Conservation (phyloP, 2,888 invertebrate genomes). For the Eupithecia exiguata region DNA sequence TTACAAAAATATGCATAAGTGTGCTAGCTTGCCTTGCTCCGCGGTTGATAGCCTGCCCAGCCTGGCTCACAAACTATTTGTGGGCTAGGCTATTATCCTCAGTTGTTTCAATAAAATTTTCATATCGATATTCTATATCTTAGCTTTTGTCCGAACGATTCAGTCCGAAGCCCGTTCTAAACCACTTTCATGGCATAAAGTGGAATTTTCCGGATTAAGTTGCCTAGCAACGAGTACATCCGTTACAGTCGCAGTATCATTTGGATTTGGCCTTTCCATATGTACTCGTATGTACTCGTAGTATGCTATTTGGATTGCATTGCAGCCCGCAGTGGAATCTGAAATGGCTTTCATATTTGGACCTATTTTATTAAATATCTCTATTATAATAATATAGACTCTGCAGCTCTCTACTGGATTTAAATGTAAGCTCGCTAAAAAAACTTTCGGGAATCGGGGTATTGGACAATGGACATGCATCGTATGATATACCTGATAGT, state of each 20-base stretch:
- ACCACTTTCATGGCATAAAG: slow-evolving; percentile 18
- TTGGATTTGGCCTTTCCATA: slow-evolving; percentile 21
- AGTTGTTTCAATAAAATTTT: neutral
- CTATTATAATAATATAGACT: slow-evolving; percentile 21
- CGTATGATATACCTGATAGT: neutral
- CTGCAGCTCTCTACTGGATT: slow-evolving; percentile 15
- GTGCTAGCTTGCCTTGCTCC: neutral
- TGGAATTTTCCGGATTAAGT: slow-evolving; percentile 28
- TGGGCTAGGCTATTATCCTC: too few relatives aligned
- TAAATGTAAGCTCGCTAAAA: neutral
- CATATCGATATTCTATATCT: neutral
- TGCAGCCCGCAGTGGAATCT: slow-evolving; percentile 23
- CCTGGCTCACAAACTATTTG: neutral
- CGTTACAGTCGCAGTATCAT: slow-evolving; percentile 24
- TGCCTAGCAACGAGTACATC: slow-evolving; percentile 28
- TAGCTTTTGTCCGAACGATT: neutral
- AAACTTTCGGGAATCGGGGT: neutral
- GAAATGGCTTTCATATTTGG: slow-evolving; percentile 16
- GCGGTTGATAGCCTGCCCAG: neutral
- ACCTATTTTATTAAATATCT: too few relatives aligned
- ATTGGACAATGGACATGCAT: neutral
- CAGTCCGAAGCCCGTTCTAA: neutral
- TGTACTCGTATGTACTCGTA: too few relatives aligned
- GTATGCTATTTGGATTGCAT: slow-evolving; percentile 23
- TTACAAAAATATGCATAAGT: neutral